Evolutionary conservation across 2,797 vertebrate genomes (phyloP).

Genomic region (Picus viridis): DNA sequence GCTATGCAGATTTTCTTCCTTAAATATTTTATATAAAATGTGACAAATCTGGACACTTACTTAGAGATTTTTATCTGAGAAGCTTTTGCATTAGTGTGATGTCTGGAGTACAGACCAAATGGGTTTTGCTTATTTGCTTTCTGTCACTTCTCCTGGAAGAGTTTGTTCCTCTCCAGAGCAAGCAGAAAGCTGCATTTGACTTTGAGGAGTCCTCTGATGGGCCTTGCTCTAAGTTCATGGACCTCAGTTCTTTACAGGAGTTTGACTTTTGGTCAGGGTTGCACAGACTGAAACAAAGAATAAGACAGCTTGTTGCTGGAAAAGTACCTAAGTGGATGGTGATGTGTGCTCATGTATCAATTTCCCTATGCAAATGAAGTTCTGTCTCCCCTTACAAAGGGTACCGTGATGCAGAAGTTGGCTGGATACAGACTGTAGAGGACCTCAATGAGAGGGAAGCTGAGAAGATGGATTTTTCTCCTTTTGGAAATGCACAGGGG

Average conservation of each 20-base stretch:
- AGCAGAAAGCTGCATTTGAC: background rate
- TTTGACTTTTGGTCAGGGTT: background rate
- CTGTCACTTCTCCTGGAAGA: background rate
- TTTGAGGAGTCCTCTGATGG: background rate
- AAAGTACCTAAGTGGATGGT: background rate
- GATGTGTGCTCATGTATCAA: background rate
- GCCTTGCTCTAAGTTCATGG: background rate
- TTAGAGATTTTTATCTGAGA: background rate
- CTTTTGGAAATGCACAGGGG: conserved; percentile 82
- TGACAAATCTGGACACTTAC: background rate
- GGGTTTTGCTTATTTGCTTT: fast-evolving
- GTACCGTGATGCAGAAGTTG: conserved; percentile 95
- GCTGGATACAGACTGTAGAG: conserved; percentile 95
- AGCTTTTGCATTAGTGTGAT: background rate
- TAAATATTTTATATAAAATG: background rate
- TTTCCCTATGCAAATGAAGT: background rate
- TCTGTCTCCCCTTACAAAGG: conserved; percentile 75
- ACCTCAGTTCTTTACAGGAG: background rate
- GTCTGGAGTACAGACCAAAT: too few species aligned
- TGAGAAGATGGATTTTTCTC: conserved; percentile 78
- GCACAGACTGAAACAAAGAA: background rate
- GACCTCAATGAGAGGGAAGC: conserved; percentile 88
- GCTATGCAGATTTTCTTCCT: background rate
- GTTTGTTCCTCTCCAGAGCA: background rate
- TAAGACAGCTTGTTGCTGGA: background rate